phyloP scores from a whole-genome alignment of 2,888 invertebrate genomes.

The Drosophila trichaetosa region DNA sequence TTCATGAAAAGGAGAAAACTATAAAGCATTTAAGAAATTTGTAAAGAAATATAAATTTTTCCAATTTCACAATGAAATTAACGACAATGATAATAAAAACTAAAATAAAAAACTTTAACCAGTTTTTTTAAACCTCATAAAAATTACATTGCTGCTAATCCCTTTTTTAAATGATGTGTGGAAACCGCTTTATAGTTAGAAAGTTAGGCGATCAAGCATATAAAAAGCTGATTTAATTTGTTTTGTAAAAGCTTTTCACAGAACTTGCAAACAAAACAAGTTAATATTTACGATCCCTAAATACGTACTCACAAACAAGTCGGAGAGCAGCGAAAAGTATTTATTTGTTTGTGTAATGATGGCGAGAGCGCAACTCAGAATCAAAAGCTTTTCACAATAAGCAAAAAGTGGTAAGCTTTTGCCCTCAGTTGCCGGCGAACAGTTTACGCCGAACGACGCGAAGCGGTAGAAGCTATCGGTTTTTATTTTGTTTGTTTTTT shows the following conservation, averaged over 20 bases:
- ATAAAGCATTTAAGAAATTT: neutral
- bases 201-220: neutral
- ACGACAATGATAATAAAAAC: neutral
- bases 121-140: too few species aligned
- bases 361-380: neutral
- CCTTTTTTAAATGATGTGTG: neutral
- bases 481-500: neutral
- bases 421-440: slow-evolving; percentile 7
- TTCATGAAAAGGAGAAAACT: neutral
- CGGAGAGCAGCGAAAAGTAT: neutral
- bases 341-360: neutral
- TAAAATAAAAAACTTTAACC: too few species aligned
- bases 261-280: neutral
- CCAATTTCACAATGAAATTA: neutral
- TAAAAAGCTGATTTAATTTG: neutral
- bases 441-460: neutral
- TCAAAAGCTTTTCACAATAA: slow-evolving; percentile 2
- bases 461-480: neutral
- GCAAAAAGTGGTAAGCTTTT: neutral
- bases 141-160: neutral
- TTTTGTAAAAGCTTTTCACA: neutral
- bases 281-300: neutral
- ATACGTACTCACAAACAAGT: neutral
- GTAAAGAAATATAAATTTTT: neutral
- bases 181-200: neutral